Base-by-base conservation (phyloP, 1,140 invertebrate genomes). In the Ceratina australensis region DNA sequence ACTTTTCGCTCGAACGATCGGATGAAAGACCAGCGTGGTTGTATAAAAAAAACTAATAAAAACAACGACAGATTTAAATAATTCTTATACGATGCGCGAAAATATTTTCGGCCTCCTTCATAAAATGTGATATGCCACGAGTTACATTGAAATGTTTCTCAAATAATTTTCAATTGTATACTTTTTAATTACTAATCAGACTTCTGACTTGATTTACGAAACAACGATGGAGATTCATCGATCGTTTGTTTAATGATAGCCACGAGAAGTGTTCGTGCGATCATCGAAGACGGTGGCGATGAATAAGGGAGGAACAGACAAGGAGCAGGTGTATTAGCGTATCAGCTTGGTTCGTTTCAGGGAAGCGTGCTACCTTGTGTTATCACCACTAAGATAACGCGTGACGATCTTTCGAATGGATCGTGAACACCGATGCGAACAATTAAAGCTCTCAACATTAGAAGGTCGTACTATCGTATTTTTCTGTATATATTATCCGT, bases 381-480 rank as follows among this genome's bases (percentile, higher is more conserved):
- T 66, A 54, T 77, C 74, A 59, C 22, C 57, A 28, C n/a, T 52
- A 68, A 52, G 68, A 83, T 49, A 78, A 81, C 74, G 79, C 68
- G 24, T 69, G 75, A 50, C 64, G 63, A 60, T 52, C 59, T 56
- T 73, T 78, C 61, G 42, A 73, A 68, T 69, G 59, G 56, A 83
- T 82, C 68, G 74, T 68, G 66, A 72, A 66, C 47, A 68, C 24
- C 65, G 73, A 60, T 49, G 56, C 66, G 20, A 54, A 61, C 69
- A 63, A 64, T 72, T 50, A 69, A 72, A 78, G 64, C 56, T 78
- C 57, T n/a, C 50, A 54, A 72, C 28, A 54, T 20, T 73, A 33
- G 20, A 72, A 82, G 61, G 24, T 82, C 65, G 52, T 66, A 68
- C 54, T 66, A 73, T 81, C 26, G 28, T 76, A 80, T 56, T 56